These are phyloP conservation scores for Alaudala cheleensis DNA, from an alignment of 2,113 vertebrate species.

Conservation along the genomic window DNA sequence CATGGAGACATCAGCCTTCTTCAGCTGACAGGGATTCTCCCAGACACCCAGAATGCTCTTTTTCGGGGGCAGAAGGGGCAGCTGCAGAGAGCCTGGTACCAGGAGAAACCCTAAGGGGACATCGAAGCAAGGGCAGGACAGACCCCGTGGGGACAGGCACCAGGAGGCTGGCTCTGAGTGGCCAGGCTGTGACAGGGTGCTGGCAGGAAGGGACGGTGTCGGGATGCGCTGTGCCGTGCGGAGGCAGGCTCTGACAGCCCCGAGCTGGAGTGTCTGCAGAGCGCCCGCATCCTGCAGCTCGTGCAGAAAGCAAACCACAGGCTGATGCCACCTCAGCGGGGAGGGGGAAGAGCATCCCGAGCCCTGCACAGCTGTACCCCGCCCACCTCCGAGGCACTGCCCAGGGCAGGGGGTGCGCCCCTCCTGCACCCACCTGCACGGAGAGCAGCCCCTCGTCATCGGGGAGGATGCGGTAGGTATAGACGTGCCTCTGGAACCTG, in stretches of 20 bases:
- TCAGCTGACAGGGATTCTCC: not conserved
- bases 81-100: not conserved
- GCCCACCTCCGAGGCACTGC: not conserved
- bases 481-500: constrained; percentile 85
- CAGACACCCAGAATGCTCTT: not conserved
- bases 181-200: not conserved
- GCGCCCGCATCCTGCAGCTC: not conserved
- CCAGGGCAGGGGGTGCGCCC: not conserved
- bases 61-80: not conserved
- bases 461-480: constrained; percentile 88
- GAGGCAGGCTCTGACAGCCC: not conserved
- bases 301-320: not conserved
- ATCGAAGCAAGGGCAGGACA: not conserved
- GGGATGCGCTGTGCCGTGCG: fast-evolving
- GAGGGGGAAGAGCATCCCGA: not conserved
- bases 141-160: not conserved
- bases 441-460: constrained; percentile 83
- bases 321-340: not conserved
- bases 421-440: constrained; percentile 80
- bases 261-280: not conserved
- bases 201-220: not conserved
- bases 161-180: not conserved
- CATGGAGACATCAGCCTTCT: fast-evolving
- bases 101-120: not conserved
- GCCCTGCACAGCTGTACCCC: not conserved